Base-by-base conservation (phyloP, 1,140 invertebrate genomes). In the Drosophila arawakana region DNA sequence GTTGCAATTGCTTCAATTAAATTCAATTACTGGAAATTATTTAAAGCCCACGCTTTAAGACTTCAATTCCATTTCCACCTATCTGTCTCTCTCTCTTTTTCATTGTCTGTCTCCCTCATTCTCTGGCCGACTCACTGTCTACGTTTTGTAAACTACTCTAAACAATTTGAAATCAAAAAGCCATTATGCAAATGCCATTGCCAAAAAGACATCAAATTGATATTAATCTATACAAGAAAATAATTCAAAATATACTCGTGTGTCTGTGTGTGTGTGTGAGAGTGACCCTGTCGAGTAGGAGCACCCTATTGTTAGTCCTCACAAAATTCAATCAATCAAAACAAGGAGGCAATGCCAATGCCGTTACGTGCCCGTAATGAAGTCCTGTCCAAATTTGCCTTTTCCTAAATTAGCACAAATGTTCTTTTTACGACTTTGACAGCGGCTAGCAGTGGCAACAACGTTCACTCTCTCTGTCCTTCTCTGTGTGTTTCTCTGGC, bases 331-430 rank as follows among this genome's bases (percentile, higher is more conserved):
- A 89, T 89, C 84, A 89, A 89, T 89, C 84, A 89, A 88, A 69
- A 84, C 77, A 73, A 55, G 73, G 71, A 77, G 67, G 80, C 80
- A 89, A 89, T 88, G 80, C 66, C 83, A 82, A 74, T 88, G 76
- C 83, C 84, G 80, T 80, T 86, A 86, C 65, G 80, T 81, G 69
- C 77, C 80, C 84, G 80, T 85, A 90, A 91, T 91, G 88, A 91
- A 88, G 88, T 91, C 73, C 80, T 81, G 80, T 90, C 82, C 80
- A 89, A 89, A 89, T 89, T 89, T 89, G 81, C 84, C 84, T 89
- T 89, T 89, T 84, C 88, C 80, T 89, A 90, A 89, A 89, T 89
- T 89, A 89, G 84, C 84, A 89, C 85, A 89, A 90, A 90, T 89
- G 85, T 91, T 75, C 88, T 81, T 91, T 91, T 91, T 88, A 91